phyloP scores from a whole-genome alignment of 2,797 vertebrate genomes.

The Falco concolor region DNA sequence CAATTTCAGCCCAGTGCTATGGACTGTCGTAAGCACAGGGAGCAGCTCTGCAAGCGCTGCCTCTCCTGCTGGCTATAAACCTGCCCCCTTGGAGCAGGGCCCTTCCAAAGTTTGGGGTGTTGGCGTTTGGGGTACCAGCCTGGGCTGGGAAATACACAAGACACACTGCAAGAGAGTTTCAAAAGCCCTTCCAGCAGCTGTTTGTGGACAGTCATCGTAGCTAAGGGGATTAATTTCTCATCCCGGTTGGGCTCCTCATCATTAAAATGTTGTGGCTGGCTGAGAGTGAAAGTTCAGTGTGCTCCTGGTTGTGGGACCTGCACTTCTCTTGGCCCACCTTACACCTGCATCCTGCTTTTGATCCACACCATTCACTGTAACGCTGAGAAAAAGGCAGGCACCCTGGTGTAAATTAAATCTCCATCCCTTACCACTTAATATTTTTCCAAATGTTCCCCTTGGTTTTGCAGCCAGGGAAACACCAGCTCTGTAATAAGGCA shows the following conservation, averaged over 20 bases:
- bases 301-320: background rate
- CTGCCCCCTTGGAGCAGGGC: background rate
- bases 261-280: background rate
- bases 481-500: background rate
- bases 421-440: background rate
- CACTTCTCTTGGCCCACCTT: background rate
- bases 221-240: background rate
- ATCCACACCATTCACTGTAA: rapidly evolving
- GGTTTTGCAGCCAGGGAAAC: background rate
- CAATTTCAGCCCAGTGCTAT: background rate
- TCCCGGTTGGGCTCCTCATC: background rate
- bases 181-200: background rate
- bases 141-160: background rate
- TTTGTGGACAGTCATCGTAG: background rate
- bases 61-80: background rate
- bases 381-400: background rate
- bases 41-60: background rate
- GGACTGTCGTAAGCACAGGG: background rate
- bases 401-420: background rate
- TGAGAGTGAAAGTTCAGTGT: background rate
- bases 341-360: background rate
- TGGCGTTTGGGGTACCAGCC: background rate
- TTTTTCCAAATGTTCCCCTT: background rate
- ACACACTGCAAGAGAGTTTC: background rate
- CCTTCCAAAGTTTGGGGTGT: background rate